Evolutionary conservation across 2,888 invertebrate genomes (phyloP).

Genomic region (Drosophila picticornis): DNA sequence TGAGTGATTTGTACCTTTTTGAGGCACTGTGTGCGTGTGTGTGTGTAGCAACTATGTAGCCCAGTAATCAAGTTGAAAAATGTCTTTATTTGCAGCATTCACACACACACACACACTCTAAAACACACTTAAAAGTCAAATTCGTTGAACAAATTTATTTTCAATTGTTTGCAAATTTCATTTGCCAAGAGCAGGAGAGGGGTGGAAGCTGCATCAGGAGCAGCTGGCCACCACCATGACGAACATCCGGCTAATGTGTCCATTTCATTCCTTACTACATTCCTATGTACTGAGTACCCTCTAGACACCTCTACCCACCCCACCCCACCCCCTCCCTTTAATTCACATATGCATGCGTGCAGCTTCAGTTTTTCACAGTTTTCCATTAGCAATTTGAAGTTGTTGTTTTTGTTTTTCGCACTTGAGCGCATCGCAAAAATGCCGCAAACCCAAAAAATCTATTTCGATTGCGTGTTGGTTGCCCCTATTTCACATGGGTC

Average conservation of each 20-base stretch:
- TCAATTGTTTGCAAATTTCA: constrained; percentile 77
- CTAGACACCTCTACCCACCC: neutral
- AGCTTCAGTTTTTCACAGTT: constrained; percentile 39
- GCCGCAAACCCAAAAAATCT: constrained; percentile 25
- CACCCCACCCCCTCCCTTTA: neutral
- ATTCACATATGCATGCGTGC: constrained; percentile 34
- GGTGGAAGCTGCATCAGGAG: constrained; percentile 11
- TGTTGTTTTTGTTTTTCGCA: constrained; percentile 49
- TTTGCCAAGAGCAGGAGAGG: constrained; percentile 24
- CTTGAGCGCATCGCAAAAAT: constrained; percentile 62
- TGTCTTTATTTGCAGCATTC: constrained; percentile 34
- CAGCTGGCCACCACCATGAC: constrained; percentile 66
- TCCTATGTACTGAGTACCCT: constrained; percentile 3
- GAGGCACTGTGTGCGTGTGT: constrained; percentile 12
- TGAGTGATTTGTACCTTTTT: constrained; percentile 72
- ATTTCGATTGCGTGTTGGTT: constrained; percentile 66
- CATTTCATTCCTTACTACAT: constrained; percentile 26
- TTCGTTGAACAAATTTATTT: constrained; percentile 70
- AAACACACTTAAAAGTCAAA: constrained; percentile 50
- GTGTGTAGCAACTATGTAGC: constrained; percentile 50
- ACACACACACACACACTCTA: neutral
- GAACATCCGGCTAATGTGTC: constrained; percentile 75
- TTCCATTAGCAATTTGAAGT: constrained; percentile 50
- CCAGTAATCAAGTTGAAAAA: constrained; percentile 65
- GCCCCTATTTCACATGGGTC: constrained; percentile 81